Base-by-base conservation (phyloP, 2,888 invertebrate species). In the Nycteola revayana region DNA sequence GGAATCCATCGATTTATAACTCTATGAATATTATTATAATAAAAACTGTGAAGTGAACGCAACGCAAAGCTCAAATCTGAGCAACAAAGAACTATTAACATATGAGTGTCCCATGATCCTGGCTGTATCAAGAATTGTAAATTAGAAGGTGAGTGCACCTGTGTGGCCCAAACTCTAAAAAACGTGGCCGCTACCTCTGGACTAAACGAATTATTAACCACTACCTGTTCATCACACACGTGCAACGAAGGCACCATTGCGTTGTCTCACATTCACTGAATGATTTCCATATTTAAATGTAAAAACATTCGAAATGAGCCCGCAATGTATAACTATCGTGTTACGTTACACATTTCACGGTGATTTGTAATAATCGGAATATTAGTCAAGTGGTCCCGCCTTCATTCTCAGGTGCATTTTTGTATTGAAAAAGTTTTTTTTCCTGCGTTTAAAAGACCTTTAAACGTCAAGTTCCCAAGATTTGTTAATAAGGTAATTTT, bases 351-450 rank as follows among this genome's bases (percentile, higher is more conserved):
- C 68, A 36, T 54, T 52, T 63, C 57, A 60, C 67, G 71, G 66
- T 76, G 68, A 75, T 80, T 75, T 74, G 73, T 81, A 75, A 75
- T 80, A 75, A 84, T 82, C 79, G 80, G 73, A 76, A 79, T 87
- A 82, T 84, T 84, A 84, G 84, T 84, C 75, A 85, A 84, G 84
- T 83, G 76, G 80, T 61, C 74, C 84, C 86, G 82, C 86, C 86
- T 85, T 80, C 84, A 84, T 86, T 84, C 86, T 87, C 87, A 87
- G 87, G 86, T 87, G 87, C 86, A 84, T 87, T 84, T 86, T 86
- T 86, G 84, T 83, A 85, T 87, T 76, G 78, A 79, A 77, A 80
- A 72, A 75, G 66, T 60, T 76, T 82, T 84, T 75, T 84, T 83
- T 78, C 76, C 82, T 80, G 70, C 79, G 73, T 83, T 82, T 75